These are phyloP conservation scores for Halichoeres trimaculatus DNA, from an alignment of 2,113 vertebrate species.

Conservation along the genomic window DNA sequence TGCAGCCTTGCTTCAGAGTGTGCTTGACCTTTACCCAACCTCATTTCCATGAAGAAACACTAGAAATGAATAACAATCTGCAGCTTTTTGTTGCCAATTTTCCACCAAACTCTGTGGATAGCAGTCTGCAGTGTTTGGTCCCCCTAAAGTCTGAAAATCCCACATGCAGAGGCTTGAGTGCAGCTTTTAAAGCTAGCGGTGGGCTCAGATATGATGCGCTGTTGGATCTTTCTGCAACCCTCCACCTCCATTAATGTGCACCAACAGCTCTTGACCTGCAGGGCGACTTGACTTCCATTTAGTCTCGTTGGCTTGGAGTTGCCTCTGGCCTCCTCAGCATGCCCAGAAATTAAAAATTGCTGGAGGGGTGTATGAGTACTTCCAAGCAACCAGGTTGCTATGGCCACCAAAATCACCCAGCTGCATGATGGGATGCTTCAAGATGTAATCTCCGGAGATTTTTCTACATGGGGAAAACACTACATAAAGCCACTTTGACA, in stretches of 20 bases:
- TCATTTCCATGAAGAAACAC: no score
- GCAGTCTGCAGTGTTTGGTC: no score
- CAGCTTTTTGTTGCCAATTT: no score
- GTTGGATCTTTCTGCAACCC: constrained; percentile 26
- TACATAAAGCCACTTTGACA: background rate
- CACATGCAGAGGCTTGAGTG: background rate
- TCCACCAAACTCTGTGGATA: no score
- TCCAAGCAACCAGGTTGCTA: constrained; percentile 56
- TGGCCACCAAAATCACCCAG: constrained; percentile 49
- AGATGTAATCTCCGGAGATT: constrained; percentile 23
- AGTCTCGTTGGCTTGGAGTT: background rate
- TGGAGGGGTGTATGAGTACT: constrained; percentile 5
- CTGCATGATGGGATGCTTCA: constrained; percentile 1
- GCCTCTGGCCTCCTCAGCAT: background rate
- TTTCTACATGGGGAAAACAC: constrained; percentile 3
- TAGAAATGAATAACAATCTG: no score
- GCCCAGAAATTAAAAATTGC: constrained; percentile 3
- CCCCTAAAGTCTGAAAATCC: no score
- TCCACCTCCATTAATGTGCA: constrained; percentile 20
- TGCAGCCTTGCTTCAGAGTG: no score
- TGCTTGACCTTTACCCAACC: no score
- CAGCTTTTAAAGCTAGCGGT: constrained; percentile 24
- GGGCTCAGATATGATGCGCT: constrained; percentile 1
- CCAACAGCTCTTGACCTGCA: constrained; percentile 21
- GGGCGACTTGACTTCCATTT: constrained; percentile 47